These are phyloP conservation scores for Aelia acuminata DNA, from an alignment of 2,888 invertebrate species.

Conservation along the genomic window DNA sequence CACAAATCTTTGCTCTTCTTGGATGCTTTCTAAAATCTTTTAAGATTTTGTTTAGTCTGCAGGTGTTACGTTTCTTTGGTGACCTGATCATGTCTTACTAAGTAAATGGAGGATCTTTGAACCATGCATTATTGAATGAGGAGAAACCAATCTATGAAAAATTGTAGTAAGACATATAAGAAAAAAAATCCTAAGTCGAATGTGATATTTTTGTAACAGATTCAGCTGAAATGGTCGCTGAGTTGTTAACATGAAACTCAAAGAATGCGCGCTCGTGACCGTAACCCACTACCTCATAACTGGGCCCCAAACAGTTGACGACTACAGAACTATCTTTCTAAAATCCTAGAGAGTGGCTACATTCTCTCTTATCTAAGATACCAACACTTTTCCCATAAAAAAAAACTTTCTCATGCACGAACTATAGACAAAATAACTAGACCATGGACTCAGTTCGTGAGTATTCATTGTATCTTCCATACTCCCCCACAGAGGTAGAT, in stretches of 20 bases:
- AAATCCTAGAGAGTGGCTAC: not conserved
- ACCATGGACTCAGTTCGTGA: slow-evolving; percentile 27
- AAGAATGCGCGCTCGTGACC: slow-evolving; percentile 48
- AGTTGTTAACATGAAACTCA: not conserved
- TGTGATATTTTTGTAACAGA: not conserved
- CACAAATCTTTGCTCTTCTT: too few species aligned
- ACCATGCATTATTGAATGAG: too few species aligned
- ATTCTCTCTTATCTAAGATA: slow-evolving; percentile 7
- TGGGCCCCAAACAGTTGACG: slow-evolving; percentile 15
- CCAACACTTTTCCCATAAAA: slow-evolving; percentile 33
- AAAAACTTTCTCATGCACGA: slow-evolving; percentile 56
- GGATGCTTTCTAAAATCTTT: too few species aligned
- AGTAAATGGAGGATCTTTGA: too few species aligned
- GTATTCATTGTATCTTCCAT: slow-evolving; percentile 13
- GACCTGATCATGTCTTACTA: too few species aligned
- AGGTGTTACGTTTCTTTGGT: too few species aligned
- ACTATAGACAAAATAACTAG: slow-evolving; percentile 37
- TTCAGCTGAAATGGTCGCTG: not conserved
- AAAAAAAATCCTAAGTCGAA: not conserved
- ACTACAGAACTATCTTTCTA: slow-evolving; percentile 19
- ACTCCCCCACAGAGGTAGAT: not conserved
- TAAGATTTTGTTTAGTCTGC: too few species aligned
- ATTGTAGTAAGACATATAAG: not conserved
- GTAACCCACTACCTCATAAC: not conserved
- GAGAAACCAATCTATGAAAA: too few species aligned